Base-by-base conservation (phyloP, 2,113 vertebrate species). In the Prunella fulvescens region DNA sequence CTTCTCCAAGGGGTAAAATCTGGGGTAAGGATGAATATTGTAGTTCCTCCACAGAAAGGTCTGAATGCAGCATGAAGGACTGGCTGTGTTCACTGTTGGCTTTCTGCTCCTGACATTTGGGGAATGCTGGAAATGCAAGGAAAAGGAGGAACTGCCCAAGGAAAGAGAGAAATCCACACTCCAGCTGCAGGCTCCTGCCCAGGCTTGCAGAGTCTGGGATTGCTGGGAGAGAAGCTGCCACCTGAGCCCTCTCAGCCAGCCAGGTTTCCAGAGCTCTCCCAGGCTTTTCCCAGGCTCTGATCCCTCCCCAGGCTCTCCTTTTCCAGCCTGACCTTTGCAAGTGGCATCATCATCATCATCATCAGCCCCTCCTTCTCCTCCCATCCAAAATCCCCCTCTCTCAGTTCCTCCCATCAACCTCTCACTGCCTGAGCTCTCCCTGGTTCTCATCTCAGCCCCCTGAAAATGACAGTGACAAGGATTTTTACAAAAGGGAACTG, bases 211-310 rank as follows among this genome's bases (percentile, higher is more conserved):
- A 13, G 3, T 5, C 37, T 45, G 70, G 40, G 16, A 2, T 31
- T 61, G 2, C 65, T 19, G 56, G 62, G 22, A 25, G 10, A 39
- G 61, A 3, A 85, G 33, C 58, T 70, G 54, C 67, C 31, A 7
- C 31, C n/a, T 56, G 44, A 71, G 28, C 28, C 37, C 29, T 10
- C 56, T 5, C 37, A 44, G 53, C 20, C 7, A 48, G 44, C 19
- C 1, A 0, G 8, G 5, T 17, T 81, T 31, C 48, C 64, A 82
- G 40, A 37, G 44, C 42, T 20, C 47, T 28, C 4, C 0, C 53
- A 44, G 72, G 26, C 42, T 53, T 42, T 82, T 86, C 40, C 70
- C 1, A 1, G 4, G 19, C 57, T 8, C 2, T 60, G 35, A 81
- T 28, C 48, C 58, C 37, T 65, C 19, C 54, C 48, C 60, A 66